Conservation (phyloP, 2,888 invertebrate species). For the Boloria selene region DNA sequence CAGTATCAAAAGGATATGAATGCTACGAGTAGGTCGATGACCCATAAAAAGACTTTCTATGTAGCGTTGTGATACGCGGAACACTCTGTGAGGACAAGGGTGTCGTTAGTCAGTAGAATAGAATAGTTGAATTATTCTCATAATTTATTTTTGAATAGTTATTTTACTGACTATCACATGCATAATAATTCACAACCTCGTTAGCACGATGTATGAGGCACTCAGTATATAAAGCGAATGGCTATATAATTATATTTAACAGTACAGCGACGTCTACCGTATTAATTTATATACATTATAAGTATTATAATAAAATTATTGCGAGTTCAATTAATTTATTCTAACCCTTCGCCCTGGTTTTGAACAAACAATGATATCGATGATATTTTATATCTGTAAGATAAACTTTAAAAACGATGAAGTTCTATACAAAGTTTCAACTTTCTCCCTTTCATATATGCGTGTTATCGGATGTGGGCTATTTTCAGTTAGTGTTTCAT, state of each 20-base stretch:
- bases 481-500: neutral
- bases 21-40: conserved; percentile 57
- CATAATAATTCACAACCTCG: conserved; percentile 14
- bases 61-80: conserved; percentile 55
- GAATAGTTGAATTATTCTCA: conserved; percentile 31
- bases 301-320: neutral
- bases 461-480: too few relatives aligned
- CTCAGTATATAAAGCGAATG: conserved; percentile 2
- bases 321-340: too few relatives aligned
- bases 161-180: neutral
- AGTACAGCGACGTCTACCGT: neutral
- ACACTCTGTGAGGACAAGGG: conserved; percentile 49
- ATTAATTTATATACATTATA: neutral
- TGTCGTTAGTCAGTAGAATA: conserved; percentile 56
- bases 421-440: too few relatives aligned
- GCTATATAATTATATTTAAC: conserved; percentile 4
- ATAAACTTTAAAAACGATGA: too few relatives aligned
- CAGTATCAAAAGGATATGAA: conserved; percentile 32
- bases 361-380: too few relatives aligned
- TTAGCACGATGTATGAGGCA: conserved; percentile 6
- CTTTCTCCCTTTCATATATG: too few relatives aligned
- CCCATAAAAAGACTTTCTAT: conserved; percentile 71
- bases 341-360: too few relatives aligned
- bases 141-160: conserved; percentile 12
- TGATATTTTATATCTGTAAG: too few relatives aligned